phyloP scores from a whole-genome alignment of 2,797 vertebrate genomes.

The Falco biarmicus region DNA sequence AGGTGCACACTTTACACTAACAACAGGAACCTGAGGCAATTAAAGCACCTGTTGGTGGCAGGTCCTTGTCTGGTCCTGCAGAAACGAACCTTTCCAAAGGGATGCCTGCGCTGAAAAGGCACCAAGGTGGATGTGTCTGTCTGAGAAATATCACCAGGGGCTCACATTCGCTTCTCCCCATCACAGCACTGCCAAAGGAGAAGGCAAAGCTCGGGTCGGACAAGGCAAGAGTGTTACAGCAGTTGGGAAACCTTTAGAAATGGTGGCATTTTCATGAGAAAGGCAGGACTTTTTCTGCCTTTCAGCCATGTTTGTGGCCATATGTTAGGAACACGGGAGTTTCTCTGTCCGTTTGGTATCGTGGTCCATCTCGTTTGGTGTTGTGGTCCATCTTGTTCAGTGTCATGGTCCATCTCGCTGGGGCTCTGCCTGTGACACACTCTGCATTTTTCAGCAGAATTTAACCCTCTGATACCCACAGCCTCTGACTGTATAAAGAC shows the following conservation, averaged over 20 bases:
- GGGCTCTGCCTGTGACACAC: neutral
- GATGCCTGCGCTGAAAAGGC: neutral
- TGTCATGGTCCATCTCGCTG: neutral
- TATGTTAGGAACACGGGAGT: neutral
- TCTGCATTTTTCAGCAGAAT: neutral
- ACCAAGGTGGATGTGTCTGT: neutral
- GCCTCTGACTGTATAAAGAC: neutral
- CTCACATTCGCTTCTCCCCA: neutral
- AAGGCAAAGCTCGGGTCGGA: neutral
- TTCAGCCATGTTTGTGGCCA: neutral
- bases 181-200: neutral
- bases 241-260: neutral
- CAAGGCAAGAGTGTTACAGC: neutral
- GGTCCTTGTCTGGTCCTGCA: neutral
- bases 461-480: neutral
- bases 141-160: neutral
- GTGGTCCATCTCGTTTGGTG: too few species aligned
- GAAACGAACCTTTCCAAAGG: neutral
- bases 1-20: neutral
- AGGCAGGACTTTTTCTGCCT: neutral
- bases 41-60: neutral
- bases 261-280: neutral
- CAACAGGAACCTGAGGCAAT: neutral
- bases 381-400: too few species aligned
- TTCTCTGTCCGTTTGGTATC: fast-evolving